Conservation (phyloP, 2,797 vertebrate genomes). For the Corythornis leucogaster region DNA sequence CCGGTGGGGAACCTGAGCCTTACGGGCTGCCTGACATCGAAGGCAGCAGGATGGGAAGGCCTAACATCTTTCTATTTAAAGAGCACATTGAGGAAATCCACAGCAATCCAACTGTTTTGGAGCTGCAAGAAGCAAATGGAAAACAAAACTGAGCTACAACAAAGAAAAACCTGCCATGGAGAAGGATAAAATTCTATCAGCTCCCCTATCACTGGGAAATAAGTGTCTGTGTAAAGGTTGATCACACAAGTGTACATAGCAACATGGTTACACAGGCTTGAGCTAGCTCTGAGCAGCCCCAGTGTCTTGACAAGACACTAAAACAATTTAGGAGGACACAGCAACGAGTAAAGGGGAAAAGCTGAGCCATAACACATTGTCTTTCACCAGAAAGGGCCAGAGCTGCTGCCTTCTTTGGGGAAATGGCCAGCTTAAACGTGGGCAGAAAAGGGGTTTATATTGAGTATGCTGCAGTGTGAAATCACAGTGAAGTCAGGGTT, state of each 20-base stretch:
- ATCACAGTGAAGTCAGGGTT: not conserved
- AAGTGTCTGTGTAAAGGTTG: not conserved
- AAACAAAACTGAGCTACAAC: not conserved
- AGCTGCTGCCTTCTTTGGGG: not conserved
- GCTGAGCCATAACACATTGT: not conserved
- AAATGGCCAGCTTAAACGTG: fast-evolving
- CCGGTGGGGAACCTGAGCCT: not conserved
- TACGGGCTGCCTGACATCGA: not conserved
- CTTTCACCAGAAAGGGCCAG: not conserved
- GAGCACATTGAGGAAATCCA: not conserved
- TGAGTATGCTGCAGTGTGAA: not conserved
- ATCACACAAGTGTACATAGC: not conserved
- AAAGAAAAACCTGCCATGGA: not conserved
- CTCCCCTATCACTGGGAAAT: not conserved
- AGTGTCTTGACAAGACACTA: not conserved
- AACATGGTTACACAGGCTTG: not conserved
- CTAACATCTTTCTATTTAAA: not conserved
- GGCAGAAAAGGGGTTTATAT: not conserved
- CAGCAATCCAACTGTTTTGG: not conserved
- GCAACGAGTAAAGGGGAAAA: not conserved
- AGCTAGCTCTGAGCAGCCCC: not conserved
- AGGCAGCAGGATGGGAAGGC: not conserved
- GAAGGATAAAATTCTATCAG: not conserved
- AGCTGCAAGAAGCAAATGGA: not conserved
- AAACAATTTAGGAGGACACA: not conserved